Base-by-base conservation (phyloP, 2,888 invertebrate species). In the Eledona agricola region DNA sequence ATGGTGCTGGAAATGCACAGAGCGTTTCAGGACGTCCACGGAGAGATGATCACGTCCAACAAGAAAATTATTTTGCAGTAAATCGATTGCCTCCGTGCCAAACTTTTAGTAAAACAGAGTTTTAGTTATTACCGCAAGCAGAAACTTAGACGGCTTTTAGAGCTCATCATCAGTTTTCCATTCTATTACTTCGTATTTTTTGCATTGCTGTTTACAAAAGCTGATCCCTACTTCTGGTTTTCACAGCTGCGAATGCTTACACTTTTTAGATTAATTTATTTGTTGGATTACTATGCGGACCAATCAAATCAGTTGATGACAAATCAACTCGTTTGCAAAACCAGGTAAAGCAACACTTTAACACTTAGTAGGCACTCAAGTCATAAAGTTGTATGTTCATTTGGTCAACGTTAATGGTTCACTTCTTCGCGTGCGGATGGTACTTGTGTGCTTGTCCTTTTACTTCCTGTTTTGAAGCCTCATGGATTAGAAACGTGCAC, bases 1-100 rank as follows among this genome's bases (percentile, higher is more conserved):
- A 51, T 73, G 1, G 79, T 81, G 58, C 57, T 81, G 49, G 80
- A 81, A 47, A 43, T 80, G 4, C 81, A 81, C 59, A 73, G 74
- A 12, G 80, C 80, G 0, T 80, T 77, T 38, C 75, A 80, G 71
- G 79, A 80, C 59, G 69, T 78, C 69, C 80, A 79, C 54, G 79
- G 80, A 13, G 80, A 80, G 58, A 80, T 78, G 55, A 72, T 80
- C 34, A 68, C 78, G 28, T 52, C 56, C 4, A 54, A 49, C 13
- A 43, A 17, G 9, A 51, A 47, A 38, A 58, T 58, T 13, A 7
- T 37, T 5, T 28, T 28, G 32, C 42, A 40, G 58, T 58, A 3
- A 4, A 19, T 4, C 5, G 5, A 19, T 5, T n/a, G n/a, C n/a
- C n/a, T n/a, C n/a, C n/a, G n/a, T n/a, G n/a, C n/a, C n/a, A n/a